phyloP scores from a whole-genome alignment of 1,140 invertebrate species.

The Psilanteris sp. region DNA sequence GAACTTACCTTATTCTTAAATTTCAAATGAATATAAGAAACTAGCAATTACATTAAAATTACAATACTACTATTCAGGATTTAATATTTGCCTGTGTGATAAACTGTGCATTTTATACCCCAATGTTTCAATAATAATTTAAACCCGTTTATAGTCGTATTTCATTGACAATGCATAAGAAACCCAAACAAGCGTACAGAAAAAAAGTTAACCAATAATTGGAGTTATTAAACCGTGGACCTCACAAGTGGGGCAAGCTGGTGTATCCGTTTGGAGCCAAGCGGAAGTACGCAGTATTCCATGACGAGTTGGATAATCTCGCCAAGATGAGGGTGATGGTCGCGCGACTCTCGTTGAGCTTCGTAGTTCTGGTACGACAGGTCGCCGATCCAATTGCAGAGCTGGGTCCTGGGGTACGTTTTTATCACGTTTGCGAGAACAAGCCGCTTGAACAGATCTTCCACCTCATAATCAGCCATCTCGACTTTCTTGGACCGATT shows the following conservation, averaged over 20 bases:
- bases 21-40: too few species aligned
- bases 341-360: conserved; percentile 56
- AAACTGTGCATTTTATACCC: too few species aligned
- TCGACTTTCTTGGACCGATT: conserved; percentile 82
- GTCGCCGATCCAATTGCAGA: conserved; percentile 74
- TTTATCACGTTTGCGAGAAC: conserved; percentile 75
- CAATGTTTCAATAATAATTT: too few species aligned
- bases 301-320: conserved; percentile 82
- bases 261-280: conserved; percentile 82
- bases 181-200: conserved; percentile 7
- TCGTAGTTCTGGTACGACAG: conserved; percentile 74
- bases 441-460: conserved; percentile 82
- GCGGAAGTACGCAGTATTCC: conserved; percentile 84
- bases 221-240: conserved; percentile 75
- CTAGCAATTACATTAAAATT: too few species aligned
- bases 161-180: conserved; percentile 33
- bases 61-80: too few species aligned
- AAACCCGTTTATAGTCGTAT: too few species aligned
- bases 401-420: conserved; percentile 60
- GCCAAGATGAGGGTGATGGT: conserved; percentile 77
- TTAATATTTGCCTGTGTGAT: too few species aligned
- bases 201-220: conserved; percentile 36
- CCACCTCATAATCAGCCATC: conserved; percentile 79
- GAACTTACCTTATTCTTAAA: too few species aligned
- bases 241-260: conserved; percentile 81